Evolutionary conservation across 2,888 invertebrate genomes (phyloP), one percentile per base, ranked within the genome.

Genomic region (Orthosia gothica): DNA sequence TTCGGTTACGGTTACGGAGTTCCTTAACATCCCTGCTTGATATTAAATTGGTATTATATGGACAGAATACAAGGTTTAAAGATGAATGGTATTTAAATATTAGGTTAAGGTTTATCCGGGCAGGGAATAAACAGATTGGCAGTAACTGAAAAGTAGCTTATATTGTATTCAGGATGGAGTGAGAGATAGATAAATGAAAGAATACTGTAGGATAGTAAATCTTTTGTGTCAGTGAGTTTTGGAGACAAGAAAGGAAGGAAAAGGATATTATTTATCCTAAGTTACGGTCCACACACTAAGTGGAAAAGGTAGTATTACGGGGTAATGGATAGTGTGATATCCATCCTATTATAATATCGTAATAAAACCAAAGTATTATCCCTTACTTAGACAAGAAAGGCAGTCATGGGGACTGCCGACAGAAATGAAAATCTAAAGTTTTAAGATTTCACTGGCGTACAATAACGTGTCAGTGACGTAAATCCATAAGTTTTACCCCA

Each of bases 31-130:
- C 9, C 1, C 40, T 9, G 40, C 58, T 59, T 54, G 40, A 71
- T 85, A 75, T 84, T 85, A 85, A 75, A 82, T 76, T 57, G 62
- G 67, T 63, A 77, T 78, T 70, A 67, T 73, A 71, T 59, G 61
- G 55, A 71, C 58, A 49, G 47, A 26, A 76, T 82, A 76, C 59
- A 52, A 26, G 55, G 50, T 13, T 58, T 52, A 23, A 76, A 70
- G 45, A 55, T 52, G 26, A 78, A 59, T 47, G 32, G 59, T 61
- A 79, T 83, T 79, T 74, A 74, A 55, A 83, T 75, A 82, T 65
- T 26, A 18, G 12, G 66, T 65, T 45, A 57, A 12, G 52, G 59
- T 57, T 81, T 79, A 65, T 54, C 62, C 32, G 58, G n/a, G 32
- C 26, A 61, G 11, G 50, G 50, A 52, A 64, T 63, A 58, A 57